These are phyloP conservation scores for Tachina lurida DNA, from an alignment of 2,888 invertebrate genomes.

Conservation along the genomic window DNA sequence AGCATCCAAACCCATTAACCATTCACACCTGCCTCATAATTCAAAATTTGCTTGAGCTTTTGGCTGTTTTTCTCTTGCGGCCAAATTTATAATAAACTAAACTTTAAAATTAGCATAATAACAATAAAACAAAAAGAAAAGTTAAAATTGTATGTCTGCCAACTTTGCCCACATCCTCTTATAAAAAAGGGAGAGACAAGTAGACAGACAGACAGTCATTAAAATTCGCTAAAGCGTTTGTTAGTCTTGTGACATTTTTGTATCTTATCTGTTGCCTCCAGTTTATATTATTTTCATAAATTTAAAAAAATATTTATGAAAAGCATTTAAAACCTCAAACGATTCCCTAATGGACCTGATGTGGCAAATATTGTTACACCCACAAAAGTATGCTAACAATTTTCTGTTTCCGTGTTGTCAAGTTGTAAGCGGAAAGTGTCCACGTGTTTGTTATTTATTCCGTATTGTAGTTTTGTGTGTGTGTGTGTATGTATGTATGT, in stretches of 20 bases:
- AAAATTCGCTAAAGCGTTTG: neutral
- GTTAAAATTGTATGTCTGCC: conserved; percentile 6
- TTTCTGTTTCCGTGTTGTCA: neutral
- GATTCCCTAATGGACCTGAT: conserved; percentile 44
- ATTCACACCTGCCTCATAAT: conserved; percentile 15
- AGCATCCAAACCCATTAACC: neutral
- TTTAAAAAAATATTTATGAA: neutral
- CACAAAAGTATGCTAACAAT: conserved; percentile 28
- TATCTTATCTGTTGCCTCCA: neutral
- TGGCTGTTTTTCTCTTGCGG: neutral
- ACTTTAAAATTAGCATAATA: conserved; percentile 11
- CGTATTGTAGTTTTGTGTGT: neutral
- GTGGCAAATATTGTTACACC: conserved; percentile 35
- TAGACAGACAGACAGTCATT: neutral
- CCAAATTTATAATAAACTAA: conserved; percentile 7
- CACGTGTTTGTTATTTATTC: neutral
- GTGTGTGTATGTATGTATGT: neutral
- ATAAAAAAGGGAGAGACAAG: neutral
- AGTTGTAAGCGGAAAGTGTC: neutral
- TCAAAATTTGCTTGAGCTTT: neutral
- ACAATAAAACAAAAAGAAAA: neutral
- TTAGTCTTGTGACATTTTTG: neutral
- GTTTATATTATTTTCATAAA: conserved; percentile 7
- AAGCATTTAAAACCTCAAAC: conserved; percentile 54
- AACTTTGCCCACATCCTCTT: neutral